Evolutionary conservation across 2,113 vertebrate genomes (phyloP).

Genomic region (Scortum barcoo): DNA sequence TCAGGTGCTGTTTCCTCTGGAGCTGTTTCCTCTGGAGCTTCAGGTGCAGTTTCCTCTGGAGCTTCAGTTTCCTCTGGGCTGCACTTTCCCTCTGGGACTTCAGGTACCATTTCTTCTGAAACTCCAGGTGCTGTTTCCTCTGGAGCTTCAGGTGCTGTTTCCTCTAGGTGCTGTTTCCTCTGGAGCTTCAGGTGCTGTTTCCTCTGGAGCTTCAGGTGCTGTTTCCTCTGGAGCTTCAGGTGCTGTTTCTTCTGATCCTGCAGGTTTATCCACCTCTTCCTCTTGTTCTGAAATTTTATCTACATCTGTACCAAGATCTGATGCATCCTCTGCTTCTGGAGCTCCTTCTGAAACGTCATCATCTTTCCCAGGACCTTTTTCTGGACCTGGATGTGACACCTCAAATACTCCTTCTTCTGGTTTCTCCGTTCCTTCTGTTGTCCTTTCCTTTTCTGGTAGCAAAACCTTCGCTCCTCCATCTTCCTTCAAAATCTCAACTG

Average conservation of each 20-base stretch:
- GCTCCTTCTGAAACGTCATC: not conserved
- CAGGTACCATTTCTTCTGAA: not conserved
- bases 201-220: not conserved
- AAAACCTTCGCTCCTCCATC: not conserved
- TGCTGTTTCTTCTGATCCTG: not conserved
- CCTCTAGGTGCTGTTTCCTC: not conserved
- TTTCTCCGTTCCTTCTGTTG: not conserved
- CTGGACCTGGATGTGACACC: not conserved
- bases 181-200: not conserved
- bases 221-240: not conserved
- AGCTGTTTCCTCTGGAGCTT: not conserved
- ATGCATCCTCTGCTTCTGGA: conserved; percentile 13
- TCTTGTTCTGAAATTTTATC: conserved; percentile 2
- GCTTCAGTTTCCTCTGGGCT: not conserved
- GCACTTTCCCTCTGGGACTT: not conserved
- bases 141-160: not conserved
- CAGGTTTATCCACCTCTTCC: not conserved
- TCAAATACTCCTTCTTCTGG: not conserved
- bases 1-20: not conserved
- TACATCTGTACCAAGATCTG: not conserved
- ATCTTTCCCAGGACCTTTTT: not conserved
- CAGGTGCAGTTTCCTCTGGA: not conserved
- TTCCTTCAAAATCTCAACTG: not conserved
- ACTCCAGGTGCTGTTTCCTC: not conserved
- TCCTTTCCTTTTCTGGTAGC: conserved; percentile 5